Evolutionary conservation across 1,140 invertebrate genomes (phyloP).

Genomic region (Papilio xuthus): DNA sequence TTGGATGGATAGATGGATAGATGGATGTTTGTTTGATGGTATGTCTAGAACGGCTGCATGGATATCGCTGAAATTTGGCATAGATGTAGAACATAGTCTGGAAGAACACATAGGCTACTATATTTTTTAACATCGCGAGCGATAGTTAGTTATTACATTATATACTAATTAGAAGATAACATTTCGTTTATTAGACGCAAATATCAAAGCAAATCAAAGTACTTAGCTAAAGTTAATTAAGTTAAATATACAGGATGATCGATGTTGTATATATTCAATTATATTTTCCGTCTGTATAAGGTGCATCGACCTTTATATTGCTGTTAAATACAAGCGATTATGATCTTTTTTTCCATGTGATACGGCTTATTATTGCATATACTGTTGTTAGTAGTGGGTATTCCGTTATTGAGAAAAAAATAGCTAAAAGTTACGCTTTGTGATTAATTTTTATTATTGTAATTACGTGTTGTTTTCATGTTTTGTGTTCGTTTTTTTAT

Average conservation of each 20-base stretch:
- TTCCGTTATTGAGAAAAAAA: neutral
- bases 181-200: neutral
- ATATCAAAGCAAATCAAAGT: neutral
- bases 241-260: neutral
- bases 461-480: neutral
- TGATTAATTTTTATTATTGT: neutral
- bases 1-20: no score
- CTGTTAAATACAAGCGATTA: neutral
- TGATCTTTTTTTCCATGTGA: neutral
- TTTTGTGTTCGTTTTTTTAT: neutral
- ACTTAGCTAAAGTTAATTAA: neutral
- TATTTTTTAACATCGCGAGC: no score
- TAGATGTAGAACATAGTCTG: no score
- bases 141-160: no score
- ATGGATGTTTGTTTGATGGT: no score
- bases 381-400: neutral
- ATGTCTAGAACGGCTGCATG: no score
- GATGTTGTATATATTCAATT: neutral
- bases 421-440: constrained; percentile 7
- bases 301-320: neutral
- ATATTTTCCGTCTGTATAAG: neutral
- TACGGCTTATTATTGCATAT: neutral
- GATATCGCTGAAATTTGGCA: no score
- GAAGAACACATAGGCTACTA: no score
- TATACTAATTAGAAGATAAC: no score